Evolutionary conservation across 64 coral and sea anemone genomes (phyloP).

Genomic region (Trachythela sp.): DNA sequence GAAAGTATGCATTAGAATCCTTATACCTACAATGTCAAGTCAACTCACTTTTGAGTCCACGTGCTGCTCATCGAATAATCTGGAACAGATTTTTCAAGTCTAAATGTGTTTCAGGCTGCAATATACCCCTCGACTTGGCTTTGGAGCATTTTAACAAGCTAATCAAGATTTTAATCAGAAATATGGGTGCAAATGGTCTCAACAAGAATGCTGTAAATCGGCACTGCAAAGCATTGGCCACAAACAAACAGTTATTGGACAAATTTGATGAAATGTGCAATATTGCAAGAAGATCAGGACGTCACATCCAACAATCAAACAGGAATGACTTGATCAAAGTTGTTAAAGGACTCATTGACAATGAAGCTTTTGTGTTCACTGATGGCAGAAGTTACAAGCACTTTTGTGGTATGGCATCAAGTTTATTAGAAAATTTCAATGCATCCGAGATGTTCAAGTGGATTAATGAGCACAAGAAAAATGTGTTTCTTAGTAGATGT

Average conservation of each 20-base stretch:
- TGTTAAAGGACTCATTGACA: conserved; percentile 40
- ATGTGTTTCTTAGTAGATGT: conserved; percentile 45
- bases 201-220: conserved; percentile 31
- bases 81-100: conserved; percentile 56
- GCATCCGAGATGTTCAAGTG: conserved; percentile 30
- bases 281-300: conserved; percentile 27
- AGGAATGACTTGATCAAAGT: conserved; percentile 37
- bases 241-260: conserved; percentile 25
- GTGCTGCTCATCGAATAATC: conserved; percentile 36
- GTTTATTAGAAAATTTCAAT: conserved; percentile 41
- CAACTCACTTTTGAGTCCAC: conserved; percentile 37
- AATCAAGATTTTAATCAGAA: conserved; percentile 52
- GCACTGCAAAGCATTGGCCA: conserved; percentile 41
- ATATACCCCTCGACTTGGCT: conserved; percentile 47
- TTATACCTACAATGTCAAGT: conserved; percentile 49
- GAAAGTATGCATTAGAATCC: conserved; percentile 63
- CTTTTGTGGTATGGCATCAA: conserved; percentile 29
- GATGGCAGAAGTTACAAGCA: conserved; percentile 35
- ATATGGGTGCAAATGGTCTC: conserved; percentile 49
- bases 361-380: conserved; percentile 44
- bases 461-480: conserved; percentile 45
- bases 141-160: conserved; percentile 47
- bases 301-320: conserved; percentile 40
- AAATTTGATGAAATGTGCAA: conserved; percentile 26
- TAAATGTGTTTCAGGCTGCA: conserved; percentile 35